Base-by-base conservation (phyloP, 2,888 invertebrate genomes). In the Aleiodes alternator region DNA sequence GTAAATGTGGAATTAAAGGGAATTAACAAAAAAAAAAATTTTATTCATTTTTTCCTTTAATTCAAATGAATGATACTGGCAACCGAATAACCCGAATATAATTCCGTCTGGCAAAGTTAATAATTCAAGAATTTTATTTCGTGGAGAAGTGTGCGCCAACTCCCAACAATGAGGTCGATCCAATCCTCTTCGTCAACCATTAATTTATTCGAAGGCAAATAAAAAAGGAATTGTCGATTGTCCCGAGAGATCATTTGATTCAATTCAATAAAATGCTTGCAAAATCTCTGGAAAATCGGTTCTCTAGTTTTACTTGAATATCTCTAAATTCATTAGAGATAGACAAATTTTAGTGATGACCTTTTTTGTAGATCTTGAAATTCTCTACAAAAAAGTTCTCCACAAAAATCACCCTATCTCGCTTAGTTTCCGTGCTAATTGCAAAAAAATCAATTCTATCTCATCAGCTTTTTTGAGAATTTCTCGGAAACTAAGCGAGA, bases 31-130 rank as follows among this genome's bases (percentile, higher is more conserved):
- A 38, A 38, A 7, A 38, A 5, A 0, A 8, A 38, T 7, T 7
- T 38, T 2, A 38, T 38, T 38, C 8, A 2, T 34, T 34, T 34
- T 34, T 34, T 34, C 3, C 4, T 34, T 3, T 34, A 6, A 56
- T 9, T 29, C 7, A 9, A 23, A 29, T 55, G 55, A 0, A 55
- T 56, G 56, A 56, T 56, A 43, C 43, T 43, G 56, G 56, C 56
- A 56, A 23, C 38, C 43, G 64, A 64, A 64, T 64, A 64, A 64
- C 48, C 48, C 56, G 56, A 68, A 77, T 66, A 70, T 71, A 43
- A 48, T 61, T 16, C 43, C 8, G 64, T 64, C 64, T 64, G 64
- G 48, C 23, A 7, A 23, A 64, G 48, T 64, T 64, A 64, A 64
- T 64, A 43, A 64, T 64, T 64, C 64, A 64, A 16, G 64, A 64